A percentile compares a stretch with the other conserved stretches of the same genome.
These are phyloP conservation scores for Amiota communis DNA, from an alignment of 2,888 invertebrate genomes.

Conservation along the genomic window DNA sequence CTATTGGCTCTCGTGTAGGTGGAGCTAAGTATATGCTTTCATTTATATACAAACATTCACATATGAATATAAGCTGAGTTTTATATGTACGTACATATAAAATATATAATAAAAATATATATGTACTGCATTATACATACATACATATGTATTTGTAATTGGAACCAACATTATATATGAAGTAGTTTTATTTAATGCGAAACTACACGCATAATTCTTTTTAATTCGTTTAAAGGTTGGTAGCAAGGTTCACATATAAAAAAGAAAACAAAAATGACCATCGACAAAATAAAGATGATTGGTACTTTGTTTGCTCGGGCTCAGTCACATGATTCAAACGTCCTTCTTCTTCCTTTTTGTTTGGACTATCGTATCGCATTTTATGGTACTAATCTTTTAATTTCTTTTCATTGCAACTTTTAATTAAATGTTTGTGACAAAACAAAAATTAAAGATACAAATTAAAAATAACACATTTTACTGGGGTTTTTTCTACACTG, in stretches of 20 bases:
- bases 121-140: background rate
- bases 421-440: conserved; percentile 16
- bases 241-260: background rate
- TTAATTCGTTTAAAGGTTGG: too few species aligned
- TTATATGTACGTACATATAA: conserved; percentile 22
- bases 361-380: background rate
- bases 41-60: background rate
- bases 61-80: conserved; percentile 20
- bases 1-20: conserved; percentile 24
- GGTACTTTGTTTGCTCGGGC: background rate
- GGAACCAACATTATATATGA: too few species aligned
- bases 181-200: too few species aligned
- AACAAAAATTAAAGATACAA: background rate
- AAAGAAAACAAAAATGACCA: conserved; percentile 10
- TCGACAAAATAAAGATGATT: too few species aligned
- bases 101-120: conserved; percentile 9
- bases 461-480: background rate
- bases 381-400: conserved; percentile 1
- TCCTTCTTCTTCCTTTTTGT: background rate
- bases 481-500: background rate
- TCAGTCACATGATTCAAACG: background rate
- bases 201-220: too few species aligned
- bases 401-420: conserved; percentile 17
- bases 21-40: conserved; percentile 21
- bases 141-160: too few species aligned